phyloP scores from a whole-genome alignment of 2,888 invertebrate species.

The Blomia tropicalis region DNA sequence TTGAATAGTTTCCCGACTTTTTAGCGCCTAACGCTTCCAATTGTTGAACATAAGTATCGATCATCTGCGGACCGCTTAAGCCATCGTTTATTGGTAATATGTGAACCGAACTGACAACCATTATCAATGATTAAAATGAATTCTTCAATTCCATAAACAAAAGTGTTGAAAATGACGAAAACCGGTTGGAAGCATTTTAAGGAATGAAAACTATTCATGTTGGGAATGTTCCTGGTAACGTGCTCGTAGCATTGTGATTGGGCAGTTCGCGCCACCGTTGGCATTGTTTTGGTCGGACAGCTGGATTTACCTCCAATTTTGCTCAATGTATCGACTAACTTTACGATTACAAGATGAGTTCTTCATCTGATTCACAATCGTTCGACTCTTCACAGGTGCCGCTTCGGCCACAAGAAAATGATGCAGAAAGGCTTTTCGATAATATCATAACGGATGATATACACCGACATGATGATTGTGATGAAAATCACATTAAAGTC shows the following conservation, averaged over 20 bases:
- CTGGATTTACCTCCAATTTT: background rate
- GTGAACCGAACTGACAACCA: slow-evolving; percentile 43
- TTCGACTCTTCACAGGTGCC: background rate
- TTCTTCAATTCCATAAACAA: background rate
- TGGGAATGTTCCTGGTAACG: background rate
- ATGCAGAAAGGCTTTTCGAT: background rate
- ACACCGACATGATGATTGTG: background rate
- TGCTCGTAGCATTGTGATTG: background rate
- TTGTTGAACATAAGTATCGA: slow-evolving; percentile 69
- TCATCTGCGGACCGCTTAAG: slow-evolving; percentile 64
- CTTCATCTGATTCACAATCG: background rate
- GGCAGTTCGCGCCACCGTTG: background rate
- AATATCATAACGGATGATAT: background rate
- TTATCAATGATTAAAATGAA: background rate
- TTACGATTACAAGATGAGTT: background rate
- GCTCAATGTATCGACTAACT: background rate
- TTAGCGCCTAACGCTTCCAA: slow-evolving; percentile 67
- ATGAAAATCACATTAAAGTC: background rate
- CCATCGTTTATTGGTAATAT: slow-evolving; percentile 74
- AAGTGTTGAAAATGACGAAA: background rate
- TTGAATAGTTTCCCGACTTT: slow-evolving; percentile 73
- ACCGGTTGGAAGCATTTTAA: background rate
- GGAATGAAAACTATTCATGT: background rate
- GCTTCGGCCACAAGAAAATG: background rate
- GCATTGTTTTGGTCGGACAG: background rate